Percentiles rank a stretch among this genome's conserved stretches.
Evolutionary conservation across 2,797 vertebrate genomes (phyloP).

Genomic region (Thamnophis elegans): DNA sequence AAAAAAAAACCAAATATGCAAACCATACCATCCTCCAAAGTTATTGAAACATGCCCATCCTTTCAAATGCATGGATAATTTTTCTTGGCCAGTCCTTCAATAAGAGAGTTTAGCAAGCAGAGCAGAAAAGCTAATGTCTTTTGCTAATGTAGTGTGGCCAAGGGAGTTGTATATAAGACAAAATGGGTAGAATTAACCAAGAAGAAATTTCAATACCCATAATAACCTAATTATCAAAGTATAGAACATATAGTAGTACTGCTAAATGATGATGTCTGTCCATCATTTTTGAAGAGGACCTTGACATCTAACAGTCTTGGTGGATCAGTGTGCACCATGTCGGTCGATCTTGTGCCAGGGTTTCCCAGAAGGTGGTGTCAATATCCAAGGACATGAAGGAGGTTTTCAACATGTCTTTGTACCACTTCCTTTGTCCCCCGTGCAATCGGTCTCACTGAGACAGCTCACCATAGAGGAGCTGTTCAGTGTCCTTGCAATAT

Average conservation of each 20-base stretch:
- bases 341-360: too few species aligned
- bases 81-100: neutral
- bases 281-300: too few species aligned
- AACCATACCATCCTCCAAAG: neutral
- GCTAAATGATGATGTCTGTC: neutral
- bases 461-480: too few species aligned
- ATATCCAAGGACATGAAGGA: too few species aligned
- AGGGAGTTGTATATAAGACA: neutral
- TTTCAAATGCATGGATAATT: accelerated
- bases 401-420: too few species aligned
- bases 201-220: neutral
- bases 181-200: too few species aligned
- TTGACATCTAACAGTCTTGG: too few species aligned
- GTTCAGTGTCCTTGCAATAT: too few species aligned
- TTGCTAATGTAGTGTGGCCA: neutral
- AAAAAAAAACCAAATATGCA: neutral
- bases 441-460: too few species aligned
- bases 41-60: neutral
- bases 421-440: too few species aligned
- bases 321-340: too few species aligned
- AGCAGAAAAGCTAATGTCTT: neutral
- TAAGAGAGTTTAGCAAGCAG: neutral
- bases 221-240: neutral
- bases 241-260: neutral
- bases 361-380: too few species aligned